Evolutionary conservation across 2,888 invertebrate species (phyloP).

Genomic region (Tetragonisca angustula): DNA sequence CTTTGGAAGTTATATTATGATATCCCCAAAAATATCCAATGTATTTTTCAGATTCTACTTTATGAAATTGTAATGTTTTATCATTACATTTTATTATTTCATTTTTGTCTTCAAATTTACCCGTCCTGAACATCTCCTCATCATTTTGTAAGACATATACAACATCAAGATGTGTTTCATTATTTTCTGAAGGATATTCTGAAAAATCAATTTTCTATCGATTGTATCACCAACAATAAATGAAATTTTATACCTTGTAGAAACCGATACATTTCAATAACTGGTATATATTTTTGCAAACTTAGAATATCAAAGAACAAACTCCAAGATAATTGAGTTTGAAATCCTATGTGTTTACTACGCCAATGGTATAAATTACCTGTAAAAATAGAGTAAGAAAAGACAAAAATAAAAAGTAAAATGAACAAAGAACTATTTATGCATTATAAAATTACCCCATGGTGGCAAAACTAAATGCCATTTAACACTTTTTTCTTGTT

Average conservation of each 20-base stretch:
- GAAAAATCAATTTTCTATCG: constrained; percentile 58
- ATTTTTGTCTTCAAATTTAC: constrained; percentile 93
- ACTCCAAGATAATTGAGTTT: constrained; percentile 90
- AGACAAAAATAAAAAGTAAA: constrained; percentile 2
- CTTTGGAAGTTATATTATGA: constrained; percentile 87
- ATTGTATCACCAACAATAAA: background rate
- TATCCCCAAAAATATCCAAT: constrained; percentile 90
- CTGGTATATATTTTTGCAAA: constrained; percentile 91
- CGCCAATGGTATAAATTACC: constrained; percentile 94
- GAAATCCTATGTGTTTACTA: constrained; percentile 85
- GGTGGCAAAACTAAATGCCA: constrained; percentile 94
- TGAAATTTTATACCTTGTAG: constrained; percentile 85
- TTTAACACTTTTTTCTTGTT: constrained; percentile 84
- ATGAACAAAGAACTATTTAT: background rate
- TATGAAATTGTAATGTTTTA: constrained; percentile 71
- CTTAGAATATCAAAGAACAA: constrained; percentile 93
- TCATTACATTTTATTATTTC: constrained; percentile 86
- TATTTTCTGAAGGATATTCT: constrained; percentile 84
- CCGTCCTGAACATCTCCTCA: constrained; percentile 92
- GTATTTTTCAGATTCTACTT: constrained; percentile 82
- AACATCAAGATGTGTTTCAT: constrained; percentile 87
- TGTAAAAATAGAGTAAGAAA: constrained; percentile 50
- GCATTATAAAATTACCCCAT: constrained; percentile 88
- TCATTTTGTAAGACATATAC: constrained; percentile 94
- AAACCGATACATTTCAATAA: constrained; percentile 94